Conservation (phyloP, 2,113 vertebrate genomes). For the Melozone crissalis region DNA sequence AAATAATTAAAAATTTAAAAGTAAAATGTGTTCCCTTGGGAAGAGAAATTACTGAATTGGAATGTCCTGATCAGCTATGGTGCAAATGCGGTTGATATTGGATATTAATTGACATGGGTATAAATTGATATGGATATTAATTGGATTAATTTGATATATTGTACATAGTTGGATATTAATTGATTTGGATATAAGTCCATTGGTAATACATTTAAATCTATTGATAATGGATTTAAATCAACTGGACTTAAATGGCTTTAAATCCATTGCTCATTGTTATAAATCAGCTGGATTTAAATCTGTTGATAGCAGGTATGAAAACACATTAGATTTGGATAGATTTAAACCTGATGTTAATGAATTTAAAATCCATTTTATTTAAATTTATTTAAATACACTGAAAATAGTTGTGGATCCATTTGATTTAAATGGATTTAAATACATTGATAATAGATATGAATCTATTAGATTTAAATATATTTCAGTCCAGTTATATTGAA, state of each 20-base stretch:
- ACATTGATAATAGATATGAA: accelerated
- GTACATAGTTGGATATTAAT: too few relatives aligned
- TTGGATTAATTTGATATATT: too few relatives aligned
- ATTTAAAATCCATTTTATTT: background rate
- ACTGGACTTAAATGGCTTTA: background rate
- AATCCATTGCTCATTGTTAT: background rate
- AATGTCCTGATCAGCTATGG: accelerated
- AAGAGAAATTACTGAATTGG: background rate
- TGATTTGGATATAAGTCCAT: background rate
- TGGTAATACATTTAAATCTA: background rate
- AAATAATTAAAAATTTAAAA: accelerated
- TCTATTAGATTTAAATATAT: background rate
- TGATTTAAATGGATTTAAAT: background rate
- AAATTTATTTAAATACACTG: background rate
- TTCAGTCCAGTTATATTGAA: background rate
- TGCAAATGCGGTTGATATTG: background rate
- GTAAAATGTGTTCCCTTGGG: background rate
- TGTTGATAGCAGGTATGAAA: background rate
- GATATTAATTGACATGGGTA: background rate
- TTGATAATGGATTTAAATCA: background rate
- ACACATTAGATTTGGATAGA: background rate
- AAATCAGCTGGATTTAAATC: background rate
- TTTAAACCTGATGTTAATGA: background rate
- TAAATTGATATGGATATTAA: too few relatives aligned
- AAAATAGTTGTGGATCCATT: background rate